phyloP scores from a whole-genome alignment of 2,888 invertebrate species.

The Rhamnusium bicolor region DNA sequence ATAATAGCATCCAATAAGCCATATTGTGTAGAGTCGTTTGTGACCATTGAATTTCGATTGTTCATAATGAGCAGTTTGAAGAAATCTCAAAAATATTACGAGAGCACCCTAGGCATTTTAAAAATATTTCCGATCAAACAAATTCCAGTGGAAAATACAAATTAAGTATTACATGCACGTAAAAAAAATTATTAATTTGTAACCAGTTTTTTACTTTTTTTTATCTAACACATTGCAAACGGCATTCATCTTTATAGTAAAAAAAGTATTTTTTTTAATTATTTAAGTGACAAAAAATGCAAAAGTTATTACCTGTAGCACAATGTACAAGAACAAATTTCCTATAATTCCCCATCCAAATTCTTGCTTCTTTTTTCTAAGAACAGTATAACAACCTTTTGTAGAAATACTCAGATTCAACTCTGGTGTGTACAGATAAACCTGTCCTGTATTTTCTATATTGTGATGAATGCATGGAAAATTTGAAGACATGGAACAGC shows the following conservation, averaged over 20 bases:
- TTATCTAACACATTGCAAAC: not conserved
- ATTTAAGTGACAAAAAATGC: not conserved
- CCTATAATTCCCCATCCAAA: slow-evolving; percentile 65
- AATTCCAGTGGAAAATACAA: too few relatives aligned
- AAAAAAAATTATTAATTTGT: too few relatives aligned
- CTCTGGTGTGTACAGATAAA: slow-evolving; percentile 74
- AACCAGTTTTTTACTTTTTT: too few relatives aligned
- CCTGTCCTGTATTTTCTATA: slow-evolving; percentile 72
- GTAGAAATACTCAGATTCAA: slow-evolving; percentile 67
- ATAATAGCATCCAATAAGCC: slow-evolving; percentile 65
- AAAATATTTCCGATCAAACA: too few relatives aligned
- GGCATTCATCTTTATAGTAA: too few relatives aligned
- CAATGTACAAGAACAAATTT: slow-evolving; percentile 58
- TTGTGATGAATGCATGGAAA: slow-evolving; percentile 77
- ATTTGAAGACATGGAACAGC: slow-evolving; percentile 74
- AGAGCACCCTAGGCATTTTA: slow-evolving; percentile 43
- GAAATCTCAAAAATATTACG: slow-evolving; percentile 58
- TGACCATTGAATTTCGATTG: slow-evolving; percentile 59
- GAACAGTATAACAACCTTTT: slow-evolving; percentile 64
- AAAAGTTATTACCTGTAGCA: slow-evolving; percentile 57
- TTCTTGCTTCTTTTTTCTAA: slow-evolving; percentile 60
- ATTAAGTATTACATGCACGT: too few relatives aligned
- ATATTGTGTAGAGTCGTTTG: slow-evolving; percentile 62
- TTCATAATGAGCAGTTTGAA: slow-evolving; percentile 67
- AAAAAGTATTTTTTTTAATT: too few relatives aligned